Evolutionary conservation across 2,888 invertebrate species (phyloP), one percentile per base, ranked within the genome.

Genomic region (Neoascia interrupta): DNA sequence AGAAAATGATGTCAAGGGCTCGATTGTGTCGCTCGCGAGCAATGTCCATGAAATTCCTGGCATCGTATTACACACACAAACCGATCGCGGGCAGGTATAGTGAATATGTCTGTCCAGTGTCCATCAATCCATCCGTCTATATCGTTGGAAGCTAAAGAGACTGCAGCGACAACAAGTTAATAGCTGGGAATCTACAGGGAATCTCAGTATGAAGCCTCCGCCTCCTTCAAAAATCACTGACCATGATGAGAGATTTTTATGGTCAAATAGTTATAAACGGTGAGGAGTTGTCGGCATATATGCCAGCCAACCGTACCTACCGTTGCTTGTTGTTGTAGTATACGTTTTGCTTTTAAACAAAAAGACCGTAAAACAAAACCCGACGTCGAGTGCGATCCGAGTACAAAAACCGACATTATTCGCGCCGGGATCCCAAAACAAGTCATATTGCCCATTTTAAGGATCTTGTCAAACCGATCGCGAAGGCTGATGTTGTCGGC

Each of bases 401-500:
- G 60, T 21, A 68, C 37, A 68, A 63, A 69, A 63, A 72, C 43
- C 81, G 72, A 76, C 76, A 79, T 79, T 81, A 79, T 81, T 82
- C 79, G 79, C 81, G 81, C 81, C 74, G 61, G 58, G 60, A 64
- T 81, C 64, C 80, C 82, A 82, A 83, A 83, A 81, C 81, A 75
- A 81, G 83, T 83, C 83, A 84, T 83, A 83, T 74, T 84, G 84
- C 81, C 84, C 84, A 85, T 84, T 83, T 85, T 84, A 81, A 84
- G 84, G 81, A 81, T 83, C 82, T 82, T 81, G 82, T 81, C 79
- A 72, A 70, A 74, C 70, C 54, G 72, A 37, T 23, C 11, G 72
- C 47, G 41, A 47, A 34, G 19, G 43, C 39, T 34, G 47, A 34
- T 37, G 41, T 41, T 75, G 68, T n/a, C 16, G 34, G 26, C 60